Conservation (phyloP, 1,140 invertebrate genomes). For the Ditylenchus dipsaci region DNA sequence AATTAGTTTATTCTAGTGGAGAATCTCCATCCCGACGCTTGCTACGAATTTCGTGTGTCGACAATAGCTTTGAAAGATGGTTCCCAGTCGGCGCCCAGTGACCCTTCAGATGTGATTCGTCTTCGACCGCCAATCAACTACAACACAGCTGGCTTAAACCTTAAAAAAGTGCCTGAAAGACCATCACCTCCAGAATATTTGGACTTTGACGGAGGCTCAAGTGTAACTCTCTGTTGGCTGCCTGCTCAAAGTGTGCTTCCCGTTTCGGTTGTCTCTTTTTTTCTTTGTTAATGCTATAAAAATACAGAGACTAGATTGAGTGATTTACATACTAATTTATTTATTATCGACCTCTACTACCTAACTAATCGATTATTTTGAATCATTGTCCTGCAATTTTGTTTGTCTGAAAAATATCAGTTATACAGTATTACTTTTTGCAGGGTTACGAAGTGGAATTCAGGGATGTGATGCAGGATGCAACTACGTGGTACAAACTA, state of each 20-base stretch:
- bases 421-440: background rate
- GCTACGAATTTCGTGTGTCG: conserved; percentile 55
- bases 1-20: no score
- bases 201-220: conserved; percentile 51
- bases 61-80: conserved; percentile 28
- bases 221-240: conserved; percentile 54
- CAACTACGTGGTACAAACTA: conserved; percentile 53
- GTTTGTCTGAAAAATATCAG: background rate
- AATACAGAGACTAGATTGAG: background rate
- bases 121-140: conserved; percentile 12
- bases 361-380: background rate
- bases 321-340: conserved; percentile 1
- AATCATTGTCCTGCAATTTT: no score
- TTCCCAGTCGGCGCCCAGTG: conserved; percentile 32
- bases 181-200: conserved; percentile 51
- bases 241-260: conserved; percentile 53
- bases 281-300: background rate
- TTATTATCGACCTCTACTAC: no score
- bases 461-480: conserved; percentile 55
- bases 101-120: conserved; percentile 43
- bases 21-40: conserved; percentile 44
- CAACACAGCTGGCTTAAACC: background rate
- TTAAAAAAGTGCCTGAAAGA: conserved; percentile 32
- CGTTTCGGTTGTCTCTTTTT: conserved; percentile 39
- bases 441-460: conserved; percentile 57